phyloP scores from a whole-genome alignment of 1,140 invertebrate species.

The Drosophila auraria region DNA sequence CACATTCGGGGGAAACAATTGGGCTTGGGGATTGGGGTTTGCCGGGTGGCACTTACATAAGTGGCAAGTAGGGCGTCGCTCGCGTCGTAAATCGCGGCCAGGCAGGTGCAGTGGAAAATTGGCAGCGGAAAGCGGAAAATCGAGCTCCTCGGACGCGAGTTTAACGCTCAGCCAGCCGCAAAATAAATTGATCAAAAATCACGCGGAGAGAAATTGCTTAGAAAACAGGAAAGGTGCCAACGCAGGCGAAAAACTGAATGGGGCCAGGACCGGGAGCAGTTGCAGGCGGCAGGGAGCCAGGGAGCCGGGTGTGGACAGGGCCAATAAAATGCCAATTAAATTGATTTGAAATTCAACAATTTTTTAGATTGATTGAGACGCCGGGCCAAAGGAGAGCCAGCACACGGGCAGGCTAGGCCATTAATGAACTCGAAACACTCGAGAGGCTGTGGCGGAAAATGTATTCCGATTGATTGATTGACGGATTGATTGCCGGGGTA shows the following conservation, averaged over 20 bases:
- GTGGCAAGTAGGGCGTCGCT: constrained; percentile 28
- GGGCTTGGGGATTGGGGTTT: constrained; percentile 16
- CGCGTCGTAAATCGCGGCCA: constrained; percentile 40
- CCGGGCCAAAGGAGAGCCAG: not conserved
- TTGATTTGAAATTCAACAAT: constrained; percentile 62
- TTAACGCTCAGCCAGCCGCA: constrained; percentile 12
- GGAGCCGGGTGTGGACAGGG: constrained; percentile 5
- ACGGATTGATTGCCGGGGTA: constrained; percentile 31
- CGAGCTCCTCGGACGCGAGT: constrained; percentile 21
- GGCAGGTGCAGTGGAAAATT: constrained; percentile 26
- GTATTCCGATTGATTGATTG: constrained; percentile 64
- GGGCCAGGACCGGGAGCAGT: not conserved
- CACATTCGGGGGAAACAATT: constrained; percentile 39
- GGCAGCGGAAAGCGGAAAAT: constrained; percentile 19
- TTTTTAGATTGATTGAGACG: constrained; percentile 14
- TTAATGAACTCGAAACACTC: constrained; percentile 62
- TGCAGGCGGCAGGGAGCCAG: too few relatives aligned
- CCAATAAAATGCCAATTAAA: constrained; percentile 67
- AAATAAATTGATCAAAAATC: constrained; percentile 69
- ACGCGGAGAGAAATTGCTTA: constrained; percentile 55
- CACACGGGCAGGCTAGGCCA: constrained; percentile 9
- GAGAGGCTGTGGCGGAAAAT: constrained; percentile 44
- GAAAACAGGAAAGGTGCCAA: constrained; percentile 50
- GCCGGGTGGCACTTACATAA: constrained; percentile 36
- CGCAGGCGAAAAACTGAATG: constrained; percentile 20